Conservation (phyloP, 2,797 vertebrate genomes). For the Rhinatrema bivittatum region DNA sequence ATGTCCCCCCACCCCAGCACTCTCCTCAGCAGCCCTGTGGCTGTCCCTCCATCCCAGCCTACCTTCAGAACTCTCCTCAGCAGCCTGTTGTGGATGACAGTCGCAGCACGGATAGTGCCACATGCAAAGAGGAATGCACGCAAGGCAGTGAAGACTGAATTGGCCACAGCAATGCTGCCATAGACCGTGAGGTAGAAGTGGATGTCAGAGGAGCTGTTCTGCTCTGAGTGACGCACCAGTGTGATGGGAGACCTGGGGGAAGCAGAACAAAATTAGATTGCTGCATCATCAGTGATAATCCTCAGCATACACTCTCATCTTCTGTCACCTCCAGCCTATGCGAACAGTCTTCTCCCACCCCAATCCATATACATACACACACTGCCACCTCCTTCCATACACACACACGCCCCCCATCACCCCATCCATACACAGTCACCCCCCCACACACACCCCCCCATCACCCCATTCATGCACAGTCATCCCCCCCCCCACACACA, state of each 20-base stretch:
- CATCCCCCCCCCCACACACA: no score
- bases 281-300: no score
- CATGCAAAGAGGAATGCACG: slow-evolving; percentile 85
- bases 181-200: slow-evolving; percentile 82
- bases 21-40: background rate
- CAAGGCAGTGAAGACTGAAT: slow-evolving; percentile 79
- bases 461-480: no score
- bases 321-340: no score
- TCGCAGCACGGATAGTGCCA: slow-evolving; percentile 70
- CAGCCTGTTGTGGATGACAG: slow-evolving; percentile 67
- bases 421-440: no score
- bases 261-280: no score
- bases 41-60: slow-evolving; percentile 20
- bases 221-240: background rate
- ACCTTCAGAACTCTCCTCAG: slow-evolving; percentile 76
- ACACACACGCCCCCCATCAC: no score
- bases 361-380: no score
- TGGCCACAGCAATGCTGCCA: slow-evolving; percentile 67
- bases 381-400: no score
- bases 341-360: no score
- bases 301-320: no score
- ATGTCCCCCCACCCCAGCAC: background rate
- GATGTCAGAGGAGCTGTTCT: slow-evolving; percentile 59
- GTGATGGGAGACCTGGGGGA: slow-evolving; percentile 39
- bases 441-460: no score